phyloP scores from a whole-genome alignment of 2,888 invertebrate genomes.

The Acheta domesticus region DNA sequence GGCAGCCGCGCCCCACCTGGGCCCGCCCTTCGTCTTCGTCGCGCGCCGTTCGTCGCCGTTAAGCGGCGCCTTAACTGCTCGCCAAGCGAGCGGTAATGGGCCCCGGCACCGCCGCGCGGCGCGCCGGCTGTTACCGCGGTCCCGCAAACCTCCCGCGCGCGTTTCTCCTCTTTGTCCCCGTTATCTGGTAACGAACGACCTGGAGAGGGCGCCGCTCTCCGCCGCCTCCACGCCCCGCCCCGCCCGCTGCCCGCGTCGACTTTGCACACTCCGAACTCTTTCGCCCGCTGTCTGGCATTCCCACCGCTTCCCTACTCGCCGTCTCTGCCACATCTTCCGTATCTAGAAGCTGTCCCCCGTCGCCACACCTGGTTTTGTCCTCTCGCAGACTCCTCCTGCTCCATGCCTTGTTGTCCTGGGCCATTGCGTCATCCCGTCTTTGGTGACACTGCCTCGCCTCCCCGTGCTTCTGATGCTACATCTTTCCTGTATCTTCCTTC shows the following conservation, averaged over 20 bases:
- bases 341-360: too few species aligned
- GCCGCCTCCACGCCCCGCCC: neutral
- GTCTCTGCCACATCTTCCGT: too few species aligned
- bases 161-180: neutral
- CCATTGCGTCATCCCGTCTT: too few species aligned
- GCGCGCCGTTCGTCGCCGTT: neutral
- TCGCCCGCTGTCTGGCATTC: too few species aligned
- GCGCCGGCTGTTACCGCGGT: neutral
- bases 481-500: too few species aligned
- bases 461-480: too few species aligned
- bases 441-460: too few species aligned
- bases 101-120: neutral
- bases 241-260: neutral
- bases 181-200: slow-evolving; percentile 10
- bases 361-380: too few species aligned
- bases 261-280: too few species aligned
- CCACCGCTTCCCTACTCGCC: too few species aligned
- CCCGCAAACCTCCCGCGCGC: neutral
- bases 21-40: neutral
- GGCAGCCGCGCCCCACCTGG: neutral
- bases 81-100: neutral
- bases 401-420: too few species aligned
- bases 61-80: neutral
- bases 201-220: neutral
- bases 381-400: too few species aligned